Evolutionary conservation across 2,113 vertebrate species (phyloP).

Genomic region (Dipodomys merriami): DNA sequence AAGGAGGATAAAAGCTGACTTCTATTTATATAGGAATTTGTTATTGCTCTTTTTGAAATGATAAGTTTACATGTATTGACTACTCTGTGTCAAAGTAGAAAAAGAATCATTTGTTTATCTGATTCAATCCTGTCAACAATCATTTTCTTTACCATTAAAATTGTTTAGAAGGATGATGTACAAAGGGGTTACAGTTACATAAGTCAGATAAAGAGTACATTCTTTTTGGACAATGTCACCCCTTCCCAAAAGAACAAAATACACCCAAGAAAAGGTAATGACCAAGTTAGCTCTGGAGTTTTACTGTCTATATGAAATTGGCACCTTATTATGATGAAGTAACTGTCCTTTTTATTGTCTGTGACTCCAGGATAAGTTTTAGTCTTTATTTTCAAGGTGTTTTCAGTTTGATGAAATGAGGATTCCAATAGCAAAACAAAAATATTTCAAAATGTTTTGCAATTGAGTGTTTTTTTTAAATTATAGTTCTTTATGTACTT

Average conservation of each 20-base stretch:
- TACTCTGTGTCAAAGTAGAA: too few species aligned
- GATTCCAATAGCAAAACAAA: neutral
- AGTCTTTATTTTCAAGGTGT: conserved; percentile 8
- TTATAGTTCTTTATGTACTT: neutral
- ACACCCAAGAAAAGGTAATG: neutral
- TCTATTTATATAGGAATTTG: neutral
- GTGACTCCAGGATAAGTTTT: neutral
- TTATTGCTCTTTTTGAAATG: conserved; percentile 16
- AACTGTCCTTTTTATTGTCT: conserved; percentile 22
- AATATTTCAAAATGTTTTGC: neutral
- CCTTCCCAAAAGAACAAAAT: neutral
- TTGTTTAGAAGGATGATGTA: too few species aligned
- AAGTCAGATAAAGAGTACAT: too few species aligned
- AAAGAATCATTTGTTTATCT: too few species aligned
- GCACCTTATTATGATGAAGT: neutral
- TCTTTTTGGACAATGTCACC: too few species aligned
- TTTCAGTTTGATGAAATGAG: conserved; percentile 31
- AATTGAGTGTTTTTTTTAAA: neutral
- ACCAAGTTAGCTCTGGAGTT: too few species aligned
- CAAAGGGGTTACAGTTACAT: too few species aligned
- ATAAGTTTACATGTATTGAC: too few species aligned
- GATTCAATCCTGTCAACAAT: too few species aligned
- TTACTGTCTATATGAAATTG: neutral
- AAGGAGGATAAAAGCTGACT: conserved; percentile 20
- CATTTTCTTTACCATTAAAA: too few species aligned